Base-by-base conservation (phyloP, 1,140 invertebrate species). In the Lordiphosa mommai region DNA sequence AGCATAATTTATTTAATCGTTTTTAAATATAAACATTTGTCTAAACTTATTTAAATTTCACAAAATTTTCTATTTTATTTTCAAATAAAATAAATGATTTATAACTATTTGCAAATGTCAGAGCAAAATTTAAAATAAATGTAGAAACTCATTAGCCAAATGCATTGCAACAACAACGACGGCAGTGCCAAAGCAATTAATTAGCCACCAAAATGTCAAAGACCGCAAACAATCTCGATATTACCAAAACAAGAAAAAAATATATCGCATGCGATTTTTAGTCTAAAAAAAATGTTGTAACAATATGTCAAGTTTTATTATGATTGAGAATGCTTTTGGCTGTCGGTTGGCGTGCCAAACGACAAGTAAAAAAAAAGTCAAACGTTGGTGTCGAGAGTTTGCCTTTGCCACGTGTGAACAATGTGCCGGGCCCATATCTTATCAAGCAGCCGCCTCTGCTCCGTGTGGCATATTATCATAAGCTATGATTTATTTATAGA, bases 401-500 rank as follows among this genome's bases (percentile, higher is more conserved):
- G 61, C 17, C n/a, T n/a, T n/a, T n/a, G 48, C 20, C 40, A 55
- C 36, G 58, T 61, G 58, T 55, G 51, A 34, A 47, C 37, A 55
- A 29, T 29, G 40, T 41, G 27, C 36, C 51, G 34, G 12, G 12
- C 51, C 49, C 37, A 61, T 53, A 49, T 61, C 58, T 61, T 61
- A 61, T 57, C 46, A 49, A 49, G 43, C 40, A 43, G 40, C 17
- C 40, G 27, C 9, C 40, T 27, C 40, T 5, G 10, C 12, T 14
- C 6, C 12, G 47, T 43, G 52, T 40, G 52, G 23, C 55, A 57
- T 8, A 68, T 79, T 79, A 79, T 79, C 74, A 52, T 61, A 61
- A 57, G 65, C 53, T 37, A 73, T 80, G 65, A 80, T 80, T 80
- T 80, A 80, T 80, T 80, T 80, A 80, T 80, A 80, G 63, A 57